Percentiles rank a stretch among this genome's conserved stretches.
These are phyloP conservation scores for Vicugna pacos DNA, from an alignment of 2,113 vertebrate genomes.

Conservation along the genomic window DNA sequence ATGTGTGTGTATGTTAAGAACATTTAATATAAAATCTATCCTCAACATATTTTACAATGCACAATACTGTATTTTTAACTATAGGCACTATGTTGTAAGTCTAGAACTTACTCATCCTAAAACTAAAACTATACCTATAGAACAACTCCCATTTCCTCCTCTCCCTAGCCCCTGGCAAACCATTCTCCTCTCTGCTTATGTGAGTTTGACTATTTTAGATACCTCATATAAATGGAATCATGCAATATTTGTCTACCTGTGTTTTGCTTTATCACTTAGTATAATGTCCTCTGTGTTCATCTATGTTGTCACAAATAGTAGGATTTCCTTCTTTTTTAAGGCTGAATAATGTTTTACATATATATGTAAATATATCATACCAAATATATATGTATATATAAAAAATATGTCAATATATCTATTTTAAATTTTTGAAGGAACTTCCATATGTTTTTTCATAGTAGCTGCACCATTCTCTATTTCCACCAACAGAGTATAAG, in stretches of 20 bases:
- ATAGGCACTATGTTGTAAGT: not conserved
- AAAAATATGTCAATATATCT: not conserved
- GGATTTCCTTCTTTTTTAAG: not conserved
- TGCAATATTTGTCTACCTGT: not conserved
- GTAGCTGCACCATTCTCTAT: not conserved
- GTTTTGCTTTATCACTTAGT: not conserved
- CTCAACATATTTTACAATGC: not conserved
- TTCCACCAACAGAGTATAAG: not conserved
- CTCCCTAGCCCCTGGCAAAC: not conserved
- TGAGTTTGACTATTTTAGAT: conserved; percentile 18
- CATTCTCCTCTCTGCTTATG: not conserved
- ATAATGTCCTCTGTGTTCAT: not conserved
- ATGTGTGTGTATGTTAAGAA: not conserved
- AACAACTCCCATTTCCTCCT: not conserved
- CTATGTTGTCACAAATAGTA: not conserved
- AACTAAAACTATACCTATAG: not conserved
- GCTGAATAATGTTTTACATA: not conserved
- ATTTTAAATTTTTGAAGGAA: not conserved
- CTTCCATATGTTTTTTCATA: not conserved
- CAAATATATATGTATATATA: not conserved
- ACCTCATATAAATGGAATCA: not conserved
- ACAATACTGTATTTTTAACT: not conserved
- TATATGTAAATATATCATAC: not conserved
- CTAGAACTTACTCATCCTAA: not conserved
- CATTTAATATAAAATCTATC: not conserved